Evolutionary conservation across 2,113 vertebrate species (phyloP).

Genomic region (Tretioscincus oriximinensis): DNA sequence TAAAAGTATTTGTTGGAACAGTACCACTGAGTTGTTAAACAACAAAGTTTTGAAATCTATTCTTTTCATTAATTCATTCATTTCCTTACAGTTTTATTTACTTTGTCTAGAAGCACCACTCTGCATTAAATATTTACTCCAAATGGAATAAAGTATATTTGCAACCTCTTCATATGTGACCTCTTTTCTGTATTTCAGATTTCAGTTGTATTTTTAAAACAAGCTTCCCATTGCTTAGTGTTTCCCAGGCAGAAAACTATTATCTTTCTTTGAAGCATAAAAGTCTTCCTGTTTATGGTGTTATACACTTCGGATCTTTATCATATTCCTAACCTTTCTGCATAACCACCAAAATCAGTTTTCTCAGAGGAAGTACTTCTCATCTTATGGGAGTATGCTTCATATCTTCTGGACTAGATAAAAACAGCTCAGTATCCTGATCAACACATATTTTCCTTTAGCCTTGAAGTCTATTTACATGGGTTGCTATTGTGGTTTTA

Average conservation of each 20-base stretch:
- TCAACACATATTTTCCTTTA: conserved; percentile 8
- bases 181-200: conserved; percentile 39
- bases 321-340: conserved; percentile 37
- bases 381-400: conserved; percentile 14
- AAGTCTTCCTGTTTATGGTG: conserved; percentile 57
- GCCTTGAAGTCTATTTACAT: background rate
- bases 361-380: conserved; percentile 32
- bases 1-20: no score
- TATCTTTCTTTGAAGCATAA: conserved; percentile 55
- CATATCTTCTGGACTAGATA: background rate
- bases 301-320: conserved; percentile 37
- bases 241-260: conserved; percentile 54
- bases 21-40: no score
- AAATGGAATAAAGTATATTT: background rate
- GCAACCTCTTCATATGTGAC: conserved; percentile 23
- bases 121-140: conserved; percentile 15
- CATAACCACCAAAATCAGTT: background rate
- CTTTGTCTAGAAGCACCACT: background rate
- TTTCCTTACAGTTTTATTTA: no score
- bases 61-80: no score
- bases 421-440: background rate
- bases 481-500: conserved; percentile 3
- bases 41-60: no score
- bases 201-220: conserved; percentile 48
- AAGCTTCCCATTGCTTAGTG: conserved; percentile 41